phyloP scores from a whole-genome alignment of 2,888 invertebrate genomes.

The Callosobruchus maculatus region DNA sequence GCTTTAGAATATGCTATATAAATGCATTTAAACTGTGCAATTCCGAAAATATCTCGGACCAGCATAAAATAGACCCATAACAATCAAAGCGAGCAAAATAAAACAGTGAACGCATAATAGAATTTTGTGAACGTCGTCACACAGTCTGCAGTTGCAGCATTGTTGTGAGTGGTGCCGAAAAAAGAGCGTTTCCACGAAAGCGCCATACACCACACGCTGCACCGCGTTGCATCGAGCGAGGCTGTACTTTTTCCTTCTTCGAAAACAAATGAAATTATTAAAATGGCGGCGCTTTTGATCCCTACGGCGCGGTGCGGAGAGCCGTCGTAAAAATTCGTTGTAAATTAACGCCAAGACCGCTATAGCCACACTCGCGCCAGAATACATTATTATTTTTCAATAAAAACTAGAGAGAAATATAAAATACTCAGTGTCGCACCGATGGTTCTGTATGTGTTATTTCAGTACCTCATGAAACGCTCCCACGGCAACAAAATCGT shows the following conservation, averaged over 20 bases:
- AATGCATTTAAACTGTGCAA: not conserved
- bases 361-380: not conserved
- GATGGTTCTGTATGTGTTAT: not conserved
- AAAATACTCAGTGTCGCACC: not conserved
- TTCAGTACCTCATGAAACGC: too few relatives aligned
- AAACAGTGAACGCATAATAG: not conserved
- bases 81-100: not conserved
- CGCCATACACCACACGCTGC: not conserved
- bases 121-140: not conserved
- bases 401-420: not conserved
- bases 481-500: too few relatives aligned
- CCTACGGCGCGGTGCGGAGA: not conserved
- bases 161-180: not conserved
- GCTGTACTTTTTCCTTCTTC: not conserved
- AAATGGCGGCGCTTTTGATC: slow-evolving; percentile 1
- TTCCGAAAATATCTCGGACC: not conserved
- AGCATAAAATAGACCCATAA: not conserved
- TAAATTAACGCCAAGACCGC: not conserved
- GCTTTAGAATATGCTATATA: too few relatives aligned
- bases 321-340: not conserved
- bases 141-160: not conserved
- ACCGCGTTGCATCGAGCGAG: not conserved
- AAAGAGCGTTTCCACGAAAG: not conserved
- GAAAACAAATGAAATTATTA: slow-evolving; percentile 2
- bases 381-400: not conserved